These are phyloP conservation scores for Tricholaema leucomelas DNA, from an alignment of 2,113 vertebrate genomes.

Conservation along the genomic window DNA sequence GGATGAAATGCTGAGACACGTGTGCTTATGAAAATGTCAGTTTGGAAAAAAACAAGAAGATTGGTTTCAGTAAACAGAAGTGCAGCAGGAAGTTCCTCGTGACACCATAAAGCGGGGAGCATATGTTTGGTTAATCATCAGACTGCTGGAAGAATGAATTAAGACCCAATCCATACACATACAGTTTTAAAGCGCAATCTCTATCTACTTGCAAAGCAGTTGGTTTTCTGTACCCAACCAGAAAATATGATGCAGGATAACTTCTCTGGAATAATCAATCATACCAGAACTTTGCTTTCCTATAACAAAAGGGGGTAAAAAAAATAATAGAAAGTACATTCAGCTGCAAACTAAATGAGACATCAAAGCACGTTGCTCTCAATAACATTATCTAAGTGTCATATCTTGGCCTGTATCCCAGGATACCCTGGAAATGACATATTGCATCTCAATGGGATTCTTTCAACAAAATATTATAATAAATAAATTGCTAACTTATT, in stretches of 20 bases:
- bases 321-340: slow-evolving; percentile 19
- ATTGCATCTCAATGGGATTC: slow-evolving; percentile 36
- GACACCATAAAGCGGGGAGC: slow-evolving; percentile 27
- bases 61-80: slow-evolving; percentile 18
- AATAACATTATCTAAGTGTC: slow-evolving; percentile 60
- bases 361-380: slow-evolving; percentile 27
- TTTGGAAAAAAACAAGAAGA: slow-evolving; percentile 7
- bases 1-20: background rate
- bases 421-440: slow-evolving; percentile 64
- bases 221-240: background rate
- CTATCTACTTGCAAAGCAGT: background rate
- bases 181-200: slow-evolving; percentile 1
- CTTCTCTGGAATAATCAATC: slow-evolving; percentile 6
- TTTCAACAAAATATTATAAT: slow-evolving; percentile 62
- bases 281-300: background rate
- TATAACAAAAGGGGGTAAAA: slow-evolving; percentile 34
- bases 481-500: slow-evolving; percentile 53
- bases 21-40: background rate
- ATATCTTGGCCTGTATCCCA: slow-evolving; percentile 61
- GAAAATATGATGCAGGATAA: background rate
- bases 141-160: background rate
- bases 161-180: background rate
- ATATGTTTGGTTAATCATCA: slow-evolving; percentile 45
- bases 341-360: slow-evolving; percentile 55
- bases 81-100: slow-evolving; percentile 39